Percentiles rank a stretch among this genome's conserved stretches.
These are phyloP conservation scores for Drosophila serrata DNA, from an alignment of 1,140 invertebrate genomes.

Conservation along the genomic window DNA sequence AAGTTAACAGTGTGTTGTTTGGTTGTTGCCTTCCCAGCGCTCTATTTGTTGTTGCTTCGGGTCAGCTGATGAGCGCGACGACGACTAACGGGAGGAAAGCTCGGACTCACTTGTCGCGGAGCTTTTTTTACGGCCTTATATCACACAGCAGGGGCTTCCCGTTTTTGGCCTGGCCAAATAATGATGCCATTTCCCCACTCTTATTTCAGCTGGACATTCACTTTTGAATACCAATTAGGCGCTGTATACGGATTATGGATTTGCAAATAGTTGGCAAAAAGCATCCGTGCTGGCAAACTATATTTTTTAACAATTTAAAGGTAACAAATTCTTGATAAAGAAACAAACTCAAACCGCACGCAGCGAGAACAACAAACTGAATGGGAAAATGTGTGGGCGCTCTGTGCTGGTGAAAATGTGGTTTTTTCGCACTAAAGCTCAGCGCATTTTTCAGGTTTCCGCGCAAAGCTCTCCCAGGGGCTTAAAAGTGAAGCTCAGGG, in stretches of 20 bases:
- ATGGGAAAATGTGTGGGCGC: constrained; percentile 45
- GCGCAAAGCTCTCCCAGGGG: constrained; percentile 28
- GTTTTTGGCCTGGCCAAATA: constrained; percentile 38
- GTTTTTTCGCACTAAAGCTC: constrained; percentile 49
- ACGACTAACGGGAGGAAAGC: constrained; percentile 58
- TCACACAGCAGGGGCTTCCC: constrained; percentile 40
- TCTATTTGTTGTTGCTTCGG: constrained; percentile 35
- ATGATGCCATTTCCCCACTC: constrained; percentile 40
- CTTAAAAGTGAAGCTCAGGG: constrained; percentile 36
- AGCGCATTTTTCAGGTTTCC: constrained; percentile 39
- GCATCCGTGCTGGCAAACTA: constrained; percentile 7
- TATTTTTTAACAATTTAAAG: constrained; percentile 5
- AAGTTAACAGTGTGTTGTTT: constrained; percentile 5
- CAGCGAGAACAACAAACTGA: constrained; percentile 51
- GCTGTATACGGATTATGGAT: neutral
- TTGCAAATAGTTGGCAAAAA: neutral
- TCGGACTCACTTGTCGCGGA: constrained; percentile 28
- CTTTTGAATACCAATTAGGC: constrained; percentile 31
- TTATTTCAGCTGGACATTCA: constrained; percentile 24
- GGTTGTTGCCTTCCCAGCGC: neutral
- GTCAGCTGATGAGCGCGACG: constrained; percentile 59
- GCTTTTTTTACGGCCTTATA: constrained; percentile 59
- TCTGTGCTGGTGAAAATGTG: constrained; percentile 34
- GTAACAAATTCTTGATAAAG: neutral
- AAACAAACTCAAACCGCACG: constrained; percentile 40